phyloP scores from a whole-genome alignment of 2,797 vertebrate genomes.

The Sebastes cheni region DNA sequence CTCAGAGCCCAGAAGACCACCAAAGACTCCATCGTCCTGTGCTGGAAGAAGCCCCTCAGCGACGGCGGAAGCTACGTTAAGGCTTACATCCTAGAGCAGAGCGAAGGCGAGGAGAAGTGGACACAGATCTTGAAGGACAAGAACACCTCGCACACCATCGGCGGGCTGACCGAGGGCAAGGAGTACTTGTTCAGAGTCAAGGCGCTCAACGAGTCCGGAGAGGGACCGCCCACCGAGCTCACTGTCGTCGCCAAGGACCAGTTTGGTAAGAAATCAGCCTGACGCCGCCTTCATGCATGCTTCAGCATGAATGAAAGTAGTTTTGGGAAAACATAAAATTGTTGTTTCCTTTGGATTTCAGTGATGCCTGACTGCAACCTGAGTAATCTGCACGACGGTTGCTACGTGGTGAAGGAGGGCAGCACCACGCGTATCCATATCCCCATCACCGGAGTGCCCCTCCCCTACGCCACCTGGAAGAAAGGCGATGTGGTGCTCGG shows the following conservation, averaged over 20 bases:
- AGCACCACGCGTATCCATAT: constrained; percentile 93
- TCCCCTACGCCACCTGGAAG: constrained; percentile 91
- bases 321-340: not conserved
- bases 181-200: constrained; percentile 93
- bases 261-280: constrained; percentile 84
- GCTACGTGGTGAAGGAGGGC: constrained; percentile 92
- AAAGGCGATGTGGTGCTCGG: constrained; percentile 87
- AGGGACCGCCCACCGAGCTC: constrained; percentile 90
- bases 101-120: constrained; percentile 91
- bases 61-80: constrained; percentile 93
- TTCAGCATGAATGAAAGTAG: not conserved
- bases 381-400: constrained; percentile 88
- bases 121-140: constrained; percentile 88
- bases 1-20: constrained; percentile 88
- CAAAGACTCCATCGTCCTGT: constrained; percentile 90
- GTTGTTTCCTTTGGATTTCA: constrained; percentile 66
- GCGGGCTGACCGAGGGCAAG: constrained; percentile 90
- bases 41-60: constrained; percentile 94
- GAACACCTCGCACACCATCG: constrained; percentile 84
- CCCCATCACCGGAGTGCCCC: constrained; percentile 90
- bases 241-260: constrained; percentile 91
- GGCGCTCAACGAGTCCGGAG: constrained; percentile 93
- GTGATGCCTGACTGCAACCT: constrained; percentile 93
- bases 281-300: not conserved
- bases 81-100: constrained; percentile 90